phyloP scores from a whole-genome alignment of 2,888 invertebrate genomes.

The Lasioglossum leucozonium region DNA sequence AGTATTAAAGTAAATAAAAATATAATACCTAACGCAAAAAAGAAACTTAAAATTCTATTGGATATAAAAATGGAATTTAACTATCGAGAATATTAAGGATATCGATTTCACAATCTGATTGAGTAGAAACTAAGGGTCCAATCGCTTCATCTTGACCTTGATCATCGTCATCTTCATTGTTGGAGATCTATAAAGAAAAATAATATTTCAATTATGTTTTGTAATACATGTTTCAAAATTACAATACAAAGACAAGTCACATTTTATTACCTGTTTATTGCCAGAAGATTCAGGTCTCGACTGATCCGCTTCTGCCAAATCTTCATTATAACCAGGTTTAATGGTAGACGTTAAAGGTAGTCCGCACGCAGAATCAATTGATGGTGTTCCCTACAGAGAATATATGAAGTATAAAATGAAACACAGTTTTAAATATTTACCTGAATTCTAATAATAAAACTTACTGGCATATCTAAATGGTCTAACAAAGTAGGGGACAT shows the following conservation, averaged over 20 bases:
- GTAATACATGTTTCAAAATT: background rate
- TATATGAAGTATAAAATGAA: background rate
- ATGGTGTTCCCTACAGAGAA: slow-evolving; percentile 64
- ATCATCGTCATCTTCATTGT: slow-evolving; percentile 65
- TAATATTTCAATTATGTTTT: background rate
- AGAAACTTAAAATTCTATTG: background rate
- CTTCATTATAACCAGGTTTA: slow-evolving; percentile 87
- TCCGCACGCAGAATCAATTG: slow-evolving; percentile 60
- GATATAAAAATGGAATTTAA: background rate
- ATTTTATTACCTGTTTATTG: slow-evolving; percentile 75
- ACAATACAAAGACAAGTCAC: slow-evolving; percentile 1
- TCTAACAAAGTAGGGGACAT: slow-evolving; percentile 64
- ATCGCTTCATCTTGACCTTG: slow-evolving; percentile 64
- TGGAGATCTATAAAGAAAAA: slow-evolving; percentile 44
- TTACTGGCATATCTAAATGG: slow-evolving; percentile 63
- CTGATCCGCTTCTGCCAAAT: slow-evolving; percentile 93
- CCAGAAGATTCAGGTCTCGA: slow-evolving; percentile 85
- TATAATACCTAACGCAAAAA: slow-evolving; percentile 1
- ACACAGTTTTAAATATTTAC: background rate
- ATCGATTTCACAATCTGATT: slow-evolving; percentile 63
- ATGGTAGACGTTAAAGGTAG: slow-evolving; percentile 63
- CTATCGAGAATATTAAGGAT: slow-evolving; percentile 46
- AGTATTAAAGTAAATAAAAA: slow-evolving; percentile 23
- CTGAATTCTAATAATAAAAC: slow-evolving; percentile 12
- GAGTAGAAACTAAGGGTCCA: slow-evolving; percentile 39